phyloP scores from a whole-genome alignment of 2,797 vertebrate species.

The Callimico goeldii region DNA sequence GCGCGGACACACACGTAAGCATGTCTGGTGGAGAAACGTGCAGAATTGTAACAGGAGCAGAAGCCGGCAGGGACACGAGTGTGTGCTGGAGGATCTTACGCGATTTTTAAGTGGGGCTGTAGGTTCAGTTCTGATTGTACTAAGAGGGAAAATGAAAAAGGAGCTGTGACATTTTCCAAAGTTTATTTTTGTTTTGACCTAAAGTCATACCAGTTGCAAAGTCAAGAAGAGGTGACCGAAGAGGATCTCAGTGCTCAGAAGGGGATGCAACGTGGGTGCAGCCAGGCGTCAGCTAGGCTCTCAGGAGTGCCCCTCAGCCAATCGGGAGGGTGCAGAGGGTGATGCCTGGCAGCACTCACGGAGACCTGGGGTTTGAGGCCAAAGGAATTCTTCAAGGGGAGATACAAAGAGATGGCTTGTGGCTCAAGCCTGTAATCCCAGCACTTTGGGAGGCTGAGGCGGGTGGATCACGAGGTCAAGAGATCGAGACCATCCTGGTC shows the following conservation, averaged over 20 bases:
- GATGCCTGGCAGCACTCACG: fast-evolving
- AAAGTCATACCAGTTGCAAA: fast-evolving
- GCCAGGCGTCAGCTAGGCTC: fast-evolving
- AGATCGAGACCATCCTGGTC: no score
- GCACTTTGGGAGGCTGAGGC: no score
- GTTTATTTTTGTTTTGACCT: not conserved
- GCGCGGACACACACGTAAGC: fast-evolving
- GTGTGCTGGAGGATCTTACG: fast-evolving
- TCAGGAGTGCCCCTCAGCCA: fast-evolving
- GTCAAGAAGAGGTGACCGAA: fast-evolving
- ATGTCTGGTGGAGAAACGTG: fast-evolving
- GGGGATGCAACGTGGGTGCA: fast-evolving
- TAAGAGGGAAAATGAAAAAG: fast-evolving
- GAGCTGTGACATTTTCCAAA: fast-evolving
- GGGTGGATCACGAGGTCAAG: no score
- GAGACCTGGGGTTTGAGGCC: fast-evolving
- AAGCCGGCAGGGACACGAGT: fast-evolving
- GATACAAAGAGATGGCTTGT: fast-evolving
- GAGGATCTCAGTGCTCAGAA: not conserved
- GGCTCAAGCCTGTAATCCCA: no score
- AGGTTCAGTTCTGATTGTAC: fast-evolving
- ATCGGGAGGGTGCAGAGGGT: fast-evolving
- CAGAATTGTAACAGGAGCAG: fast-evolving
- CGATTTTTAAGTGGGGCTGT: fast-evolving
- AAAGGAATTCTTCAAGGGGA: no score